Percentiles rank a stretch among this genome's conserved stretches.
Conservation (phyloP, 2,113 vertebrate genomes). For the Mystacornis crossleyi region DNA sequence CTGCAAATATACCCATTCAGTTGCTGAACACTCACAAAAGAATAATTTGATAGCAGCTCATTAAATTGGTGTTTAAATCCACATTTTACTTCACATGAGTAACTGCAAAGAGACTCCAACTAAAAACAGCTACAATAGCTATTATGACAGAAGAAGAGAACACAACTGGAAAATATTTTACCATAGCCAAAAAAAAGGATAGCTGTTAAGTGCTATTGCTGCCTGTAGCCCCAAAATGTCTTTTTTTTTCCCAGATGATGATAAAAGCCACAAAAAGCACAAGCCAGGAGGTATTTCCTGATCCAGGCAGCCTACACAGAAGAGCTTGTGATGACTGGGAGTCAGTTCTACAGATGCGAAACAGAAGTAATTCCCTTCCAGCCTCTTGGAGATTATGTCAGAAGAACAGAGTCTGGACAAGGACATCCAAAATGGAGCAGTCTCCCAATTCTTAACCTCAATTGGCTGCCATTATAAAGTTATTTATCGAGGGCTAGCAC, state of each 20-base stretch:
- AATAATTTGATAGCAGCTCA: background rate
- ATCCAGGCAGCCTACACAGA: background rate
- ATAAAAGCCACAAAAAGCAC: background rate
- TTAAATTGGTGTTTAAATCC: background rate
- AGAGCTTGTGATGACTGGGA: background rate
- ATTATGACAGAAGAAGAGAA: background rate
- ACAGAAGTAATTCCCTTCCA: background rate
- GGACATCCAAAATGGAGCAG: background rate
- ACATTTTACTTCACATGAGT: background rate
- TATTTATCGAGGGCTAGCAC: background rate
- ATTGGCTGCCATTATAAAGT: background rate
- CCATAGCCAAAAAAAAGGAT: background rate
- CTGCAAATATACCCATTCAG: background rate
- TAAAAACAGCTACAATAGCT: background rate
- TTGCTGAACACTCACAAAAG: background rate
- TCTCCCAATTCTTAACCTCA: background rate
- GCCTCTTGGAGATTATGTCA: background rate
- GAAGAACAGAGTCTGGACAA: background rate
- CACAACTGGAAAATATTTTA: background rate
- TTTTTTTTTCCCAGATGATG: background rate
- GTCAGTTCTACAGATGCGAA: background rate
- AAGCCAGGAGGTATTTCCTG: background rate
- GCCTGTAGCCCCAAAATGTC: background rate
- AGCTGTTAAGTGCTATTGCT: background rate
- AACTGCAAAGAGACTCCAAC: background rate